Base-by-base conservation (phyloP, 2,113 vertebrate species). In the Gopherus evgoodei region DNA sequence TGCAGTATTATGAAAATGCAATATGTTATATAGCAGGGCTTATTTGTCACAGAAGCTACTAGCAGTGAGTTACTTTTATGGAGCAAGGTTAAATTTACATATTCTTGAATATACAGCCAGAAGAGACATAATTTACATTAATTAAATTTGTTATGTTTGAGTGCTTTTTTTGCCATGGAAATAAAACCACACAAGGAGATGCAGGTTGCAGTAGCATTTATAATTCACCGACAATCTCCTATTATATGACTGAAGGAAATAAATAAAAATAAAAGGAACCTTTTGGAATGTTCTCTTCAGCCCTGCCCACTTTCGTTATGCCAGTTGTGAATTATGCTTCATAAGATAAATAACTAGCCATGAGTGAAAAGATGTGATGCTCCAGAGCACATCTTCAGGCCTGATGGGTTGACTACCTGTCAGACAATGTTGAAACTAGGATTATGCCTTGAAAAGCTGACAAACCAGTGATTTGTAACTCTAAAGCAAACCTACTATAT, bases 401-500 rank as follows among this genome's bases (percentile, higher is more conserved):
- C 89, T 96, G 72, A 86, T 11, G 93, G 90, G 94, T 96, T 97
- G 94, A 94, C 96, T 97, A 97, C 97, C 96, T 97, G 97, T 97
- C 97, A 98, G 75, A 96, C 95, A 87, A 84, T 52, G 93, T 72
- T 96, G 95, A 82, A 88, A 95, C 86, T 1, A 92, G 96, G 95
- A 96, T 97, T 97, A 93, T 31, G 97, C 5, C 95, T 97, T 96
- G 69, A 98, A 97, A 98, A 94, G 94, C 76, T 98, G 97, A 98
- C 96, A 98, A 97, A 96, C 29, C 96, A 97, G 93, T 97, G 94
- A 98, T 97, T 96, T 93, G 84, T 89, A 97, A 98, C 95, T 95
- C 90, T 75, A 95, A 97, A 95, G 97, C 96, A 97, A 98, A 97
- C 79, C 72, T 93, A 87, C 90, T 42, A 56, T 87, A 83, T 95